A percentile compares a stretch with the other conserved stretches of the same genome.
Evolutionary conservation across 2,113 vertebrate genomes (phyloP).

Genomic region (Scolopax mira): DNA sequence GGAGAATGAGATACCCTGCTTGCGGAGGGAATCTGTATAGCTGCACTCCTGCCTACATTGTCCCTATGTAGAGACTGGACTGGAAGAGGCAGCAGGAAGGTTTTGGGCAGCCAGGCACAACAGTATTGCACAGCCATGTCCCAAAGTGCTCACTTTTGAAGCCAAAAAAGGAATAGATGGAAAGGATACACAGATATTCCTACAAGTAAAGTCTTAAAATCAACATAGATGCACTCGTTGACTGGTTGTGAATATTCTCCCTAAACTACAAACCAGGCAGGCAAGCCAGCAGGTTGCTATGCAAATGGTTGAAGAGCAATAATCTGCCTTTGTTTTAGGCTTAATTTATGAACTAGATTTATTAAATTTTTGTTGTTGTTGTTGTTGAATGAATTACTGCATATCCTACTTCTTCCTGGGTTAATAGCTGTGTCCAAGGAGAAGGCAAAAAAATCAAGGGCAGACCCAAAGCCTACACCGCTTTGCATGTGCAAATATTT

Average conservation of each 20-base stretch:
- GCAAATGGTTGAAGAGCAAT: background rate
- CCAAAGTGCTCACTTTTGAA: background rate
- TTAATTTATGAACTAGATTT: slow-evolving; percentile 19
- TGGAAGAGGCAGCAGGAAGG: background rate
- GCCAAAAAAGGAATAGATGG: background rate
- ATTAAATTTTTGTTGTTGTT: background rate
- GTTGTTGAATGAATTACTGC: background rate
- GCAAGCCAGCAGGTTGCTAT: background rate
- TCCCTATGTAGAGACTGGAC: background rate
- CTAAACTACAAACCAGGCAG: background rate
- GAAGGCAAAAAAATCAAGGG: background rate
- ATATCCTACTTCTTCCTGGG: background rate
- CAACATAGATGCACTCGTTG: background rate
- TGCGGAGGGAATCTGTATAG: background rate
- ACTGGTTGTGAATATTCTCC: background rate
- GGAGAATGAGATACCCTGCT: background rate
- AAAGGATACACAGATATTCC: background rate
- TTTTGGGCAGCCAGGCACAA: background rate
- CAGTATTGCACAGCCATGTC: rapidly evolving
- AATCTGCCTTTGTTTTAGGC: background rate
- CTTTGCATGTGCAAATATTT: background rate
- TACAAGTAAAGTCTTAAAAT: background rate
- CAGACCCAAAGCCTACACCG: background rate
- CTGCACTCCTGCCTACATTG: background rate
- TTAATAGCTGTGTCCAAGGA: background rate